Evolutionary conservation across 1,140 invertebrate species (phyloP), one percentile per base, ranked within the genome.

Genomic region (Penaeus japonicus): DNA sequence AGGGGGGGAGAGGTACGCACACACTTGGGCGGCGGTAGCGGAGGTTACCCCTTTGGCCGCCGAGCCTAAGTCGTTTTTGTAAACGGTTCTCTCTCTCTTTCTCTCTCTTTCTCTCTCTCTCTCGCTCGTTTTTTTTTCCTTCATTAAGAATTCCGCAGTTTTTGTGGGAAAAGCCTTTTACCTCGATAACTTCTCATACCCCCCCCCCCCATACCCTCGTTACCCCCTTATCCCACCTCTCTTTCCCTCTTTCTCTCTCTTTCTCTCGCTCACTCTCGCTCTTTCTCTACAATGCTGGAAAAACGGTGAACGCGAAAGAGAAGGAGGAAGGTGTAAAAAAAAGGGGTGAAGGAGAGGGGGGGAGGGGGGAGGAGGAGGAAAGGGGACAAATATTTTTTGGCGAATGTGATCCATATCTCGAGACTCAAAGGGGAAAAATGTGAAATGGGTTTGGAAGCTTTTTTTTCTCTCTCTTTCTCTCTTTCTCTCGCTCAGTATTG

Each of bases 101-200:
- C 15, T 47, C 15, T 12, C 15, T 47, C 15, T 47, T 47, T 47
- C 5, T 39, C 7, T 39, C 35, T 4, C 7, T 39, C 7, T 39
- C 7, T 39, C 2, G 7, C 7, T 39, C n/a, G n/a, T 39, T 39
- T 39, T 39, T 39, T 39, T 39, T 4, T 4, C 47, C 85, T 57
- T 87, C 85, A 87, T 87, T 87, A 87, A 59, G 59, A 87, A 87
- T 87, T 87, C 85, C 77, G 85, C 78, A 87, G 78, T 81, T 87
- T 87, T 87, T 87, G 85, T 87, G 75, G 30, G 85, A 87, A 87
- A 87, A 59, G 10, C 15, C 47, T 47, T 12, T 47, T 47, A 47
- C 47, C 39, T 39, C 39, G 39, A 0, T 10, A 10, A 4, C 39
- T 10, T 10, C 39, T 4, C 39, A 7, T 20, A 15, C n/a, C 4